Conservation (phyloP, 2,113 vertebrate genomes). For the Sturnus vulgaris region DNA sequence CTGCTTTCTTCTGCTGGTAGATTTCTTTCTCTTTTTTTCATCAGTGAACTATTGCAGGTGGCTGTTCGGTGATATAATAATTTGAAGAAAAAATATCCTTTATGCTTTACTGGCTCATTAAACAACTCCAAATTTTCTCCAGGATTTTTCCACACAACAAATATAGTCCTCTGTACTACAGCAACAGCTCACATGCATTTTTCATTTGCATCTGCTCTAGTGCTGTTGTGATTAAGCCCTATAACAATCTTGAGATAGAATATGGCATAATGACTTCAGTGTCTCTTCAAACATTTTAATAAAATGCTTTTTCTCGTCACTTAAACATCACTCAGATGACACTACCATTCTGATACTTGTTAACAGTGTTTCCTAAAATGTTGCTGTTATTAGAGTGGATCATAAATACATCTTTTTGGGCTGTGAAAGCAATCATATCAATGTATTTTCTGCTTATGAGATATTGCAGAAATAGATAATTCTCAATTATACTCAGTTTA, state of each 20-base stretch:
- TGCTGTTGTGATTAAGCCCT: neutral
- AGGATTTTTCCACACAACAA: neutral
- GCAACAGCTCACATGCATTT: neutral
- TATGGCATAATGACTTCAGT: neutral
- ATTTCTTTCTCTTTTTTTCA: neutral
- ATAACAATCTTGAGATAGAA: neutral
- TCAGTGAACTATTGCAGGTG: neutral
- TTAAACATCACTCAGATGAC: neutral
- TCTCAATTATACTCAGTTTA: neutral
- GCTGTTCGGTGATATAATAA: neutral
- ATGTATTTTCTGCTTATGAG: neutral
- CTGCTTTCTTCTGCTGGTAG: neutral
- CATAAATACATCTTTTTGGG: constrained; percentile 4
- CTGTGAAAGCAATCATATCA: neutral
- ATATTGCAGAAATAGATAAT: neutral
- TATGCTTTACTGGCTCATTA: neutral
- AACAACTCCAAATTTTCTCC: neutral
- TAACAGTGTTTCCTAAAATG: neutral
- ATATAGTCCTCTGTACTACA: neutral
- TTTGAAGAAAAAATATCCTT: neutral
- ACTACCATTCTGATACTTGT: neutral
- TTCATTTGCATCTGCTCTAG: neutral
- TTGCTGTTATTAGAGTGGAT: constrained; percentile 15
- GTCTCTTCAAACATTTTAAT: neutral
- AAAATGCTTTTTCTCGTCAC: neutral